Evolutionary conservation across 2,888 invertebrate genomes (phyloP).

Genomic region (Noctua fimbriata): DNA sequence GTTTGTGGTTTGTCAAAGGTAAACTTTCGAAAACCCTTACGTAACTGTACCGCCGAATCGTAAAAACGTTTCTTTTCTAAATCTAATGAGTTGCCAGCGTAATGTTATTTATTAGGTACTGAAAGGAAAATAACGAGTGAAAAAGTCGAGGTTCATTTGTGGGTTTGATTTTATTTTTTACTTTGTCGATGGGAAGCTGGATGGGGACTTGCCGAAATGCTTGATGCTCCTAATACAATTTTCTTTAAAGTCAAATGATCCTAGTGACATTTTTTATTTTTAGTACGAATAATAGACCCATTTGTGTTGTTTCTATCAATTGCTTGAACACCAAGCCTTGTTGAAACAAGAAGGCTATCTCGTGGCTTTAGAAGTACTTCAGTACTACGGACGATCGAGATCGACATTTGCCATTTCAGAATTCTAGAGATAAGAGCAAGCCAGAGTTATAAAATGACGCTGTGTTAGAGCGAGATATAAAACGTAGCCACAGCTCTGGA

Average conservation of each 20-base stretch:
- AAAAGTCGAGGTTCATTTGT: conserved; percentile 33
- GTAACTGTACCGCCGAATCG: conserved; percentile 58
- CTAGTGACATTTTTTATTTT: not conserved
- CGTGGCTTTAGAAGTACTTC: conserved; percentile 57
- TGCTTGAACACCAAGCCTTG: conserved; percentile 24
- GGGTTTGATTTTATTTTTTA: conserved; percentile 16
- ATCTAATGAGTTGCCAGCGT: conserved; percentile 47
- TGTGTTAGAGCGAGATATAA: conserved; percentile 50
- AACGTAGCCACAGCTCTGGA: conserved; percentile 57
- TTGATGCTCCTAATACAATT: conserved; percentile 4
- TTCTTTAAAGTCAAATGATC: not conserved
- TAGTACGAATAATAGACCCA: not conserved
- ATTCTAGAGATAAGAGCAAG: conserved; percentile 60
- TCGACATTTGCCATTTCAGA: conserved; percentile 68
- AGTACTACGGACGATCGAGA: conserved; percentile 61
- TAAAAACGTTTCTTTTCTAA: conserved; percentile 50
- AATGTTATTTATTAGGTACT: conserved; percentile 45
- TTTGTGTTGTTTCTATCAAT: conserved; percentile 16
- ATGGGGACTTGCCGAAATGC: conserved; percentile 4
- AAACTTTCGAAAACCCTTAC: conserved; percentile 71
- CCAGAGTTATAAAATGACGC: conserved; percentile 35
- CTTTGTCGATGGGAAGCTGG: not conserved
- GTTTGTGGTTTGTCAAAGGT: conserved; percentile 78
- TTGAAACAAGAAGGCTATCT: conserved; percentile 47
- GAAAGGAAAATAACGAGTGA: conserved; percentile 19